These are phyloP conservation scores for Sylvia atricapilla DNA, from an alignment of 2,113 vertebrate species.

Conservation along the genomic window DNA sequence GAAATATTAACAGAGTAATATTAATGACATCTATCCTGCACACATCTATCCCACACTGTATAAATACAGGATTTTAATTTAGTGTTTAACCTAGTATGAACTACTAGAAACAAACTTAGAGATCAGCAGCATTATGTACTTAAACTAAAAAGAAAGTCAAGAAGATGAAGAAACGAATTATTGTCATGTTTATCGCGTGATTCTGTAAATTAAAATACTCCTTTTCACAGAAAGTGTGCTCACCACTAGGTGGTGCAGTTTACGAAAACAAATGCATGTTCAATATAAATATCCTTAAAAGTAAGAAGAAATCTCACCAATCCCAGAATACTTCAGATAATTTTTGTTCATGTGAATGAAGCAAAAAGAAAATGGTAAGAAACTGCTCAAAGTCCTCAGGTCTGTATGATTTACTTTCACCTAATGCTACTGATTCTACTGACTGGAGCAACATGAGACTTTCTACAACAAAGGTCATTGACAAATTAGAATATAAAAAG, in stretches of 20 bases:
- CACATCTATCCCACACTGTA: not conserved
- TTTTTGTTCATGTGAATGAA: not conserved
- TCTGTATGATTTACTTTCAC: not conserved
- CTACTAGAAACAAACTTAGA: not conserved
- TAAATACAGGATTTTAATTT: not conserved
- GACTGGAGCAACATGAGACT: not conserved
- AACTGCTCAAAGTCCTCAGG: not conserved
- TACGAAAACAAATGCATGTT: not conserved
- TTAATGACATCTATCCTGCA: not conserved
- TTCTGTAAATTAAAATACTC: not conserved
- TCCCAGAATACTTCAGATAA: not conserved
- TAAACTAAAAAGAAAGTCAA: not conserved
- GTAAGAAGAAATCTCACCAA: not conserved
- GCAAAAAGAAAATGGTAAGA: not conserved
- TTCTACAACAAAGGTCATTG: not conserved
- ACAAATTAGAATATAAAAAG: not conserved
- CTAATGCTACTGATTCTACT: not conserved
- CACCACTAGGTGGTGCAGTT: constrained; percentile 37
- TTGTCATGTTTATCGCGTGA: not conserved
- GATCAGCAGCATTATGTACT: not conserved
- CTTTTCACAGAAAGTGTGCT: not conserved
- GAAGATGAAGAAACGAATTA: not conserved
- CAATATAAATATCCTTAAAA: not conserved
- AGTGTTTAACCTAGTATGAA: not conserved
- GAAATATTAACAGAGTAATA: not conserved